These are phyloP conservation scores for Diadegma fenestrale DNA, from an alignment of 2,888 invertebrate species.

Conservation along the genomic window DNA sequence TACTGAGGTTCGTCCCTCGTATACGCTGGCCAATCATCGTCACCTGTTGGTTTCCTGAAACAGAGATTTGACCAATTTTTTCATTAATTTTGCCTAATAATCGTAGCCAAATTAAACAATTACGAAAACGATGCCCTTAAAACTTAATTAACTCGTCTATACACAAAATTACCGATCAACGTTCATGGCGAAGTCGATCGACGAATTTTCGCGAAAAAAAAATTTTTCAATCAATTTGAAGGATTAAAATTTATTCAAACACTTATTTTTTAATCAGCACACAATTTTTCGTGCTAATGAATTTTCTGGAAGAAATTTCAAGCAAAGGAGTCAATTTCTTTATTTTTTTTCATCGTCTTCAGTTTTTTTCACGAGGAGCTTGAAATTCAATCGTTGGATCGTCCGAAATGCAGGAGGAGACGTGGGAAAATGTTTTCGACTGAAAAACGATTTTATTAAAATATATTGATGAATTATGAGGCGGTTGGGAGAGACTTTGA, in stretches of 20 bases:
- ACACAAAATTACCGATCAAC: neutral
- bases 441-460: neutral
- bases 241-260: no score
- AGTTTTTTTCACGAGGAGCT: neutral
- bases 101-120: neutral
- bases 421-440: neutral
- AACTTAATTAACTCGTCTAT: neutral
- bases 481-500: neutral
- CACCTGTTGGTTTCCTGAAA: conserved; percentile 85
- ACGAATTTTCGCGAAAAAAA: neutral
- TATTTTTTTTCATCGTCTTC: neutral
- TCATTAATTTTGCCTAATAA: neutral
- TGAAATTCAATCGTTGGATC: neutral
- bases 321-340: no score
- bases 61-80: conserved; percentile 29
- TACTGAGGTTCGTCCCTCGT: conserved; percentile 94
- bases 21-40: conserved; percentile 95
- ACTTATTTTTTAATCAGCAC: no score
- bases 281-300: no score
- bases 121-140: neutral
- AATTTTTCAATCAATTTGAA: neutral
- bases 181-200: neutral
- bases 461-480: conserved; percentile 3
- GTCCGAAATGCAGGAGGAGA: neutral
- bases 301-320: no score